A percentile compares a stretch with the other conserved stretches of the same genome.
These are phyloP conservation scores for Spondyliosoma cantharus DNA, from an alignment of 2,797 vertebrate genomes.

Conservation along the genomic window DNA sequence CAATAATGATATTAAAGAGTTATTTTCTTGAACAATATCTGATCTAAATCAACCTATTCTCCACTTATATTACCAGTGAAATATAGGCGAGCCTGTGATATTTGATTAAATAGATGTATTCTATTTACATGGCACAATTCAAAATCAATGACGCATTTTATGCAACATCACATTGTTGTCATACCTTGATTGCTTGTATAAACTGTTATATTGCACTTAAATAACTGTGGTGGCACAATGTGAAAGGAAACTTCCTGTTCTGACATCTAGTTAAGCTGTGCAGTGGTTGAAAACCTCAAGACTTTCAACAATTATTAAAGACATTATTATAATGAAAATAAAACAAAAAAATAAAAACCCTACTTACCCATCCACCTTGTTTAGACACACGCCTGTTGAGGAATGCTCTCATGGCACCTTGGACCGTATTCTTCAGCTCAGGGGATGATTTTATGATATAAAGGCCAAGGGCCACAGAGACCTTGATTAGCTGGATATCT, in stretches of 20 bases:
- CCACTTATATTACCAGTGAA: neutral
- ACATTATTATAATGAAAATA: neutral
- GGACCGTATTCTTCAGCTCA: slow-evolving; percentile 45
- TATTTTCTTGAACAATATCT: neutral
- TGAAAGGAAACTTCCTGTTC: neutral
- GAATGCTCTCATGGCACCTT: slow-evolving; percentile 49
- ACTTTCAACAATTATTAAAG: neutral
- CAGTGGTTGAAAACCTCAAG: neutral
- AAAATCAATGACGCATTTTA: too few species aligned
- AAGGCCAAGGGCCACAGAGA: slow-evolving; percentile 66
- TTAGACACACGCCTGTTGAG: slow-evolving; percentile 61
- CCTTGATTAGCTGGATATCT: slow-evolving; percentile 79
- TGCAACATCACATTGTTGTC: neutral
- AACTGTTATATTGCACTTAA: neutral
- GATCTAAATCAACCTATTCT: neutral
- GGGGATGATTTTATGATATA: slow-evolving; percentile 73
- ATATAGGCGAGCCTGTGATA: neutral
- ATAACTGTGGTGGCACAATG: neutral
- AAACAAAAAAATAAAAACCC: neutral
- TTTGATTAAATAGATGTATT: neutral
- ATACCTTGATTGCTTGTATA: neutral
- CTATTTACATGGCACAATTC: too few species aligned
- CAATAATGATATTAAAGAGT: neutral
- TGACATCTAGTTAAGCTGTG: neutral
- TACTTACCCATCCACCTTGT: slow-evolving; percentile 86